Base-by-base conservation (phyloP, 2,888 invertebrate species). In the Eutolmus rufibarbis region DNA sequence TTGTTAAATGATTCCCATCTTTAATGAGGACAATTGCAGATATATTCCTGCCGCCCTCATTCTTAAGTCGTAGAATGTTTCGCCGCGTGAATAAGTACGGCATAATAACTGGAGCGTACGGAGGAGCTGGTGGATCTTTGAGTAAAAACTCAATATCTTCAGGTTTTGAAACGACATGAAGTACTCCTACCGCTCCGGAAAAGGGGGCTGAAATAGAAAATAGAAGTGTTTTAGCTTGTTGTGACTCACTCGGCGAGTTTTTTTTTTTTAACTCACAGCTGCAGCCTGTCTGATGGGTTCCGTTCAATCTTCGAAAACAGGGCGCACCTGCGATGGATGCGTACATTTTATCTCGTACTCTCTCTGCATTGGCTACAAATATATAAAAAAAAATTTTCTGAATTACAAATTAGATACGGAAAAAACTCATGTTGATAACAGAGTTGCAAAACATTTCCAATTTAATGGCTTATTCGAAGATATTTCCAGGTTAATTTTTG, bases 241-340 rank as follows among this genome's bases (percentile, higher is more conserved):
- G 1, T 76, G 79, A 79, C 28, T 79, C n/a, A 74, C 12, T 43
- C 46, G 19, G 9, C 40, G 28, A 8, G n/a, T n/a, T n/a, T 79
- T 76, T 46, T 88, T 40, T 88, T 40, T 43, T 14, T 16, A 2
- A 94, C 96, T 95, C 94, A 98, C 98, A 98, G 85, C 97, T 95
- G 92, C 99, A 99, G 88, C 99, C 99, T 89, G 96, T 96, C 93
- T 98, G 97, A 93, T 98, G 97, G 14, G 99, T 99, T 87, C 96
- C 98, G 94, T 99, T 99, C 89, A 99, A 93, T 88, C 98, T 94
- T 89, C 98, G 94, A 91, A 98, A 98, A 93, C 99, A 99, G 85
- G 96, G 95, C 77, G 95, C 94, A 78, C 96, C 96, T 89, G 94
- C 94, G 86, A 98, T 95, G 14, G 94, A 92, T 89, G 95, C 94